These are phyloP conservation scores for Smittia aterrima DNA, from an alignment of 2,888 invertebrate genomes.

Conservation along the genomic window DNA sequence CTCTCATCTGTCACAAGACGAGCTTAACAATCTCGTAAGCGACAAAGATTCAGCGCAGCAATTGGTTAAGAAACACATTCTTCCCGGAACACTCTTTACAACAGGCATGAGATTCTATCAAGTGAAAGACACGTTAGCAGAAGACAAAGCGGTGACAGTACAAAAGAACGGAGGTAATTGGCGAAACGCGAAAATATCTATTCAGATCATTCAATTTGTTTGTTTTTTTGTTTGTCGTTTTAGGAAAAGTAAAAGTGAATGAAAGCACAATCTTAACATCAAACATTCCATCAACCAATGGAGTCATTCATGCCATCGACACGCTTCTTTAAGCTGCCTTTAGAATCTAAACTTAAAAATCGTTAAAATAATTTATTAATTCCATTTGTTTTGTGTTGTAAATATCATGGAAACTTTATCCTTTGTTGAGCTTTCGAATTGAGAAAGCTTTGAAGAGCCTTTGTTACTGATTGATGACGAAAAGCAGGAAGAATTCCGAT, in stretches of 20 bases:
- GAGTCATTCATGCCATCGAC: slow-evolving; percentile 82
- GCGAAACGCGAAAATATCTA: neutral
- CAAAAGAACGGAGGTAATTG: slow-evolving; percentile 73
- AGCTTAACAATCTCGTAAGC: slow-evolving; percentile 62
- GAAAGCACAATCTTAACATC: slow-evolving; percentile 77
- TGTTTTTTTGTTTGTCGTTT: slow-evolving; percentile 48
- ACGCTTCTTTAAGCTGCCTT: slow-evolving; percentile 57
- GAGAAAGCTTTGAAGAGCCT: too few species aligned
- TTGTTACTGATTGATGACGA: too few species aligned
- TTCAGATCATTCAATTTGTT: slow-evolving; percentile 21
- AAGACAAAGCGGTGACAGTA: slow-evolving; percentile 72
- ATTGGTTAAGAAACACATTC: slow-evolving; percentile 72
- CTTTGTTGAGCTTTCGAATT: too few species aligned
- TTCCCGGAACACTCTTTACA: slow-evolving; percentile 76
- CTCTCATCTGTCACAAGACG: slow-evolving; percentile 62
- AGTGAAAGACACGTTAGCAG: slow-evolving; percentile 73
- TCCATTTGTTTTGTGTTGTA: neutral
- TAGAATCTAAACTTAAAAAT: slow-evolving; percentile 2
- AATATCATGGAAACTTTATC: neutral
- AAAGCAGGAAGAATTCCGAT: too few species aligned
- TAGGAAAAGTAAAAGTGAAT: slow-evolving; percentile 82
- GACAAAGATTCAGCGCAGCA: slow-evolving; percentile 67
- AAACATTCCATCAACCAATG: slow-evolving; percentile 85
- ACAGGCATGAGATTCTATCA: slow-evolving; percentile 87
- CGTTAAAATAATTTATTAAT: slow-evolving; percentile 13